Base-by-base conservation (phyloP, 2,113 vertebrate species). In the Chamaetylas fuelleborni region DNA sequence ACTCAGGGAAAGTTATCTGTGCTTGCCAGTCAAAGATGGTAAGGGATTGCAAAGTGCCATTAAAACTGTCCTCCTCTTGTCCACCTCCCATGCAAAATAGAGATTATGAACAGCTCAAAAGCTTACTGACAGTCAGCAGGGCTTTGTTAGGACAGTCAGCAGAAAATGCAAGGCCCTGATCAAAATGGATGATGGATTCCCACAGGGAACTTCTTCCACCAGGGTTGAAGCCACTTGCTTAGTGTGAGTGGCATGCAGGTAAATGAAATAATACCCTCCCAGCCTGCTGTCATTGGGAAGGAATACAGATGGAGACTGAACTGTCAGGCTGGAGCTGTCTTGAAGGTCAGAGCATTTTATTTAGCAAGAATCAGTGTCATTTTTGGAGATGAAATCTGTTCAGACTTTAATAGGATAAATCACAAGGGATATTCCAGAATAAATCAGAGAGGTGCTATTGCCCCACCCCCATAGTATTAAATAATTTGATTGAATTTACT, bases 331-430 rank as follows among this genome's bases (percentile, higher is more conserved):
- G 78, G 83, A 90, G 86, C 80, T 96, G 81, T 84, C 93, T 91
- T 72, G 93, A 92, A 97, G 97, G 97, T 96, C 96, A 94, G 84
- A 91, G 65, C 50, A 58, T 95, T 97, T 96, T 95, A 97, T 97
- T 96, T 97, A 96, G 94, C 81, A 76, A 96, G 92, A 93, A 96
- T 97, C 91, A 73, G 76, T 95, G 92, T 96, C 97, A 93, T 95
- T 95, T 92, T 81, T 85, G 86, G 84, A 96, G 94, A 95, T 96
- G 90, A 96, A 96, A 97, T 97, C 97, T 95, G 61, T 82, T 92
- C 90, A 81, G 86, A 62, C 71, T 83, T 95, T 92, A 96, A 93
- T 93, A 95, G 94, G 84, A 76, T 95, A 96, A 96, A 91, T 97
- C 96, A 95, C 93, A 62, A 57, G 90, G 72, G 93, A 93, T 94